Evolutionary conservation across 2,797 vertebrate genomes (phyloP).

Genomic region (Monodelphis domestica): DNA sequence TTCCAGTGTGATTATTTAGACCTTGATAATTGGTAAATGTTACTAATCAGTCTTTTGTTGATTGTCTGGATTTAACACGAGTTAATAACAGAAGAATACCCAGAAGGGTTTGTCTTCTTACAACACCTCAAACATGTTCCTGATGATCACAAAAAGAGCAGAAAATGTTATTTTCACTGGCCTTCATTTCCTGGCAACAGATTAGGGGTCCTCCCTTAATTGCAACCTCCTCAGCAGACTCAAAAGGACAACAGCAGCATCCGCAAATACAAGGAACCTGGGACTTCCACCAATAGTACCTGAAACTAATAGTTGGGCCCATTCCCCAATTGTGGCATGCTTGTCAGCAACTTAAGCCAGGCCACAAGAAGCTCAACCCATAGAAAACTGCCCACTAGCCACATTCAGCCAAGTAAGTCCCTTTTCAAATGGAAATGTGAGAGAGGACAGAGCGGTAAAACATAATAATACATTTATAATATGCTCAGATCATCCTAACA

Average conservation of each 20-base stretch:
- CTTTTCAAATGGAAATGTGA: neutral
- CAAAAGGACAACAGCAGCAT: neutral
- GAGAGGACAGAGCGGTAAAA: neutral
- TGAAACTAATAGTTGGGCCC: neutral
- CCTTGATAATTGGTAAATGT: neutral
- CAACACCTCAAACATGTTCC: conserved; percentile 18
- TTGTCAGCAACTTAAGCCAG: neutral
- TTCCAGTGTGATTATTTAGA: neutral
- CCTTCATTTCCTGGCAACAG: neutral
- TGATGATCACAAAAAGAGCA: neutral
- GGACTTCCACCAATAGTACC: neutral
- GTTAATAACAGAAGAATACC: too few relatives aligned
- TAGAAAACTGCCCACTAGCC: neutral
- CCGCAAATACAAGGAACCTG: neutral
- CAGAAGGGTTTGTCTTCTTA: neutral
- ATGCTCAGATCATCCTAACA: neutral
- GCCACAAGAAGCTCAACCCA: neutral
- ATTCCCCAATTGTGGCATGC: neutral
- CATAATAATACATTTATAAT: neutral
- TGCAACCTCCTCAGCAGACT: neutral
- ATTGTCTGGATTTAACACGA: neutral
- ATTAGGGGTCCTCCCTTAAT: neutral
- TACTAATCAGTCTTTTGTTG: neutral
- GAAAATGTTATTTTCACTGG: too few relatives aligned
- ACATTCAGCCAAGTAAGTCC: neutral